Conservation (phyloP, 2,113 vertebrate genomes). For the Nerophis lumbriciformis region DNA sequence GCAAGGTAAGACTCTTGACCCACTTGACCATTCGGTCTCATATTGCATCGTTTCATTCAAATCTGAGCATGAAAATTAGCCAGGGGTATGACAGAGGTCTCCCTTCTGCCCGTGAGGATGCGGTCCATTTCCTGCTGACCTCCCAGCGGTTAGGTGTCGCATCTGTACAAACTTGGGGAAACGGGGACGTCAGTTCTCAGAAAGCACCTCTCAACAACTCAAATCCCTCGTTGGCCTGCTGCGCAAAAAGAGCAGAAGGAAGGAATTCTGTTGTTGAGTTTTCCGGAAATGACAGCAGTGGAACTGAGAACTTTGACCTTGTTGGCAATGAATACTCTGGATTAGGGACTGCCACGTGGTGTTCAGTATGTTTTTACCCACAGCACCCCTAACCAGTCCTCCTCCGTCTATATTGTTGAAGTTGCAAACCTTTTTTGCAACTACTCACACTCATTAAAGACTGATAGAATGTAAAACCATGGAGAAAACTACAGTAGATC, state of each 20-base stretch:
- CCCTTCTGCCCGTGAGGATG: background rate
- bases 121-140: background rate
- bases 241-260: constrained; percentile 21
- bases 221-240: constrained; percentile 12
- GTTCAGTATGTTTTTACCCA: constrained; percentile 18
- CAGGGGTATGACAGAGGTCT: background rate
- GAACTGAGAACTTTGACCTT: constrained; percentile 18
- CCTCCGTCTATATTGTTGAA: background rate
- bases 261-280: constrained; percentile 25
- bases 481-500: background rate
- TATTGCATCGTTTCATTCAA: background rate
- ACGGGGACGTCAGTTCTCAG: constrained; percentile 10
- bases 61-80: too few relatives aligned
- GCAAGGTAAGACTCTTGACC: constrained; percentile 48
- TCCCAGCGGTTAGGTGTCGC: background rate
- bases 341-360: constrained; percentile 1
- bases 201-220: constrained; percentile 14
- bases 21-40: background rate
- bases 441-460: background rate
- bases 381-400: constrained; percentile 4
- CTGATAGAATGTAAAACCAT: background rate
- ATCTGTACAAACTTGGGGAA: constrained; percentile 13
- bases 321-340: constrained; percentile 19
- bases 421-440: background rate
- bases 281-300: constrained; percentile 30